Base-by-base conservation (phyloP, 2,888 invertebrate genomes). In the Spisula solida region DNA sequence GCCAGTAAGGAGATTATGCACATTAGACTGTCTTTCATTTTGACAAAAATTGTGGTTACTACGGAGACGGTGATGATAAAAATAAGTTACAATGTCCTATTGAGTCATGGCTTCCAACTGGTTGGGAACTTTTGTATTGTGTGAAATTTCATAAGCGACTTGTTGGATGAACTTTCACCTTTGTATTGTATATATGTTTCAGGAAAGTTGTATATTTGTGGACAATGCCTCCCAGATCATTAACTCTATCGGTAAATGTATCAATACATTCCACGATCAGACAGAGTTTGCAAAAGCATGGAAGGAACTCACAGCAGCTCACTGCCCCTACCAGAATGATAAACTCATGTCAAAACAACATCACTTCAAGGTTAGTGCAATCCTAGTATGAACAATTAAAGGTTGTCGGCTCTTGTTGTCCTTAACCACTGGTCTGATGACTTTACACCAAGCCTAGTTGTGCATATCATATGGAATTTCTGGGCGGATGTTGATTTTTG, bases 201-300 rank as follows among this genome's bases (percentile, higher is more conserved):
- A 96, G 96, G 96, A 96, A 91, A 96, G 96, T 88, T 96, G 96
- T 83, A 94, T 96, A 79, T 96, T 96, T 94, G 94, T 95, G 34
- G 96, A 96, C 91, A 96, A 95, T 93, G 96, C 96, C 0, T 91
- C 88, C 8, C 95, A 96, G 89, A 94, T 96, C n/a, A 95, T 96
- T 60, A 89, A 89, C 34, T 92, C 94, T 78, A 94, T 96, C 14
- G 96, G 96, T 25, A 95, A 96, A 81, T 96, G 96, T 92, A 95
- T 96, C 84, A 91, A 93, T 80, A 89, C 82, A 56, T 96, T 96
- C 88, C 85, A 88, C 66, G 95, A 96, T 86, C 83, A 93, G 5
- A 95, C 94, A 70, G 91, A 92, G 81, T 95, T 95, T 79, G 91
- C 90, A 51, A 89, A 92, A 82, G 94, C 94, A 20, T 95, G 94